phyloP scores from a whole-genome alignment of 2,113 vertebrate genomes.

The Semnornis frantzii region DNA sequence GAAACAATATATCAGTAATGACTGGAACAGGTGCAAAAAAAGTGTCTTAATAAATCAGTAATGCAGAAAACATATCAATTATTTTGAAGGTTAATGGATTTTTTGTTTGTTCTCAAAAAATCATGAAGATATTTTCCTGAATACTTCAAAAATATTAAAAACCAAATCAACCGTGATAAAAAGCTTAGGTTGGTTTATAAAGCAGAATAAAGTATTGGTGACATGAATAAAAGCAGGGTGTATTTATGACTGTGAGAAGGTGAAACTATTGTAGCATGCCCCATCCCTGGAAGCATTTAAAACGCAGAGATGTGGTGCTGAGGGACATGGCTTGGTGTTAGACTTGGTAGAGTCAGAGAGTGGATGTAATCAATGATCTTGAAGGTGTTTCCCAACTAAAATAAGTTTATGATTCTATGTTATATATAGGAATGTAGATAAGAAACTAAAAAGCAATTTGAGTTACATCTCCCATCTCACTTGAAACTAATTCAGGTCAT shows the following conservation, averaged over 20 bases:
- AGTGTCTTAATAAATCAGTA: slow-evolving; percentile 73
- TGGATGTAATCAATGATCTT: too few species aligned
- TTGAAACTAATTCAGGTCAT: not conserved
- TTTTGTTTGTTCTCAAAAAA: slow-evolving; percentile 57
- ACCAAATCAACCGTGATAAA: not conserved
- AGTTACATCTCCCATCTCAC: not conserved
- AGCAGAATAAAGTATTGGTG: not conserved
- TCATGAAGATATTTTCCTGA: slow-evolving; percentile 49
- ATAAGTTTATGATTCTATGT: too few species aligned
- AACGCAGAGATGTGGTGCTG: too few species aligned
- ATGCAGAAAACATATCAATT: slow-evolving; percentile 67
- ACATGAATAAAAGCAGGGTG: not conserved
- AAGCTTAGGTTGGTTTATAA: not conserved
- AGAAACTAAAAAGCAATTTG: not conserved
- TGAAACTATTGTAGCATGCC: not conserved
- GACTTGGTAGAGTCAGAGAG: too few species aligned
- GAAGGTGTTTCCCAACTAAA: too few species aligned
- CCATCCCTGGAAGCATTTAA: too few species aligned
- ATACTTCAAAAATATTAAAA: slow-evolving; percentile 9
- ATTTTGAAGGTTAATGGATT: slow-evolving; percentile 73
- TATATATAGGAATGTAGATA: not conserved
- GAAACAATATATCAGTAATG: slow-evolving; percentile 65
- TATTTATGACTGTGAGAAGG: not conserved
- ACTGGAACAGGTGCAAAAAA: slow-evolving; percentile 68
- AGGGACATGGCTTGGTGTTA: too few species aligned